Evolutionary conservation across 2,797 vertebrate genomes (phyloP), one percentile per base, ranked within the genome.

Genomic region (Malacoctenus gilli): DNA sequence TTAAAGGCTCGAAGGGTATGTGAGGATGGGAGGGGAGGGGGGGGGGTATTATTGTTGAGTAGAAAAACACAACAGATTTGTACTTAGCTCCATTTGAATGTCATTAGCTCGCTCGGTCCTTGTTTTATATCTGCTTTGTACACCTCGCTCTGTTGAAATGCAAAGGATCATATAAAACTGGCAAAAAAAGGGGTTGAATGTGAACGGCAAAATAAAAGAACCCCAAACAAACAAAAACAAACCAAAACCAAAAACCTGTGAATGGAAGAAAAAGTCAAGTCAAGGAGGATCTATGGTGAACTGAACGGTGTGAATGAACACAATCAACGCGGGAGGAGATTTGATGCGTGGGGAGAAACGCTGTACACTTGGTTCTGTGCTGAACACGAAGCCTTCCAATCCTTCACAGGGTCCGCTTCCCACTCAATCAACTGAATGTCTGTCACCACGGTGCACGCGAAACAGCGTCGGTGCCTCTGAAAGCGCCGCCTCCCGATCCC

Each of bases 1-100:
- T 76, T 68, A 78, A 83, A 87, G 75, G 80, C 75, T 77, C 59
- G 32, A 62, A 20, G 64, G 72, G 50, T 67, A 57, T 47, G 43
- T 44, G n/a, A n/a, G n/a, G n/a, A 19, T 59, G n/a, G 10, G 2
- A 39, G 36, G 41, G 1, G 40, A 46, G 42, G 39, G 50, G 41
- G 46, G 8, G 35, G 21, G 61, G 34, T 47, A 39, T 54, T 75
- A 54, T 77, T 59, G 60, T 65, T 70, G 25, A 68, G 65, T 79
- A 72, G 40, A 47, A 62, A 61, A 23, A 55, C 7, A 68, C 31
- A 43, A 68, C 11, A 51, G 38, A 78, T 53, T 73, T 72, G 77
- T 58, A 74, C 61, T 75, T 59, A 4, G 62, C 65, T 69, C 43
- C 36, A 50, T 66, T 63, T 75, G 60, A 75, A 80, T 63, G 65